Evolutionary conservation across 2,113 vertebrate genomes (phyloP).

Genomic region (Hyperopisus bebe): DNA sequence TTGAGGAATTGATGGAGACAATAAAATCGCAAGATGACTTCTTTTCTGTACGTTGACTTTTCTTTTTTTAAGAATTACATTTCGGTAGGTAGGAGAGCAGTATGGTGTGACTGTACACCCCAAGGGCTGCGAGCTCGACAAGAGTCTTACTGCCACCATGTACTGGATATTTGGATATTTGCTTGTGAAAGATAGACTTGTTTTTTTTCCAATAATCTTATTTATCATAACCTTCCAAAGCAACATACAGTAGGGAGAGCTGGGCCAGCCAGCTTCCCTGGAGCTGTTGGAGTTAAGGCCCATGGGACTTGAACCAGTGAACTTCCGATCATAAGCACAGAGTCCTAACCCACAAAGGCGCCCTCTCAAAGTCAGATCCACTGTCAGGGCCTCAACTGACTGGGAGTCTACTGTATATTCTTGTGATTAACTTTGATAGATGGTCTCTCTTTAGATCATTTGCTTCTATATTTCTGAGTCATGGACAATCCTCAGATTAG

Average conservation of each 20-base stretch:
- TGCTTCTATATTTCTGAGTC: neutral
- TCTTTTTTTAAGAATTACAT: neutral
- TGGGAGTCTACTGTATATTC: neutral
- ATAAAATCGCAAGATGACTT: neutral
- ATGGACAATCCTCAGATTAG: neutral
- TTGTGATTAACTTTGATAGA: neutral
- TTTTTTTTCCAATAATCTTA: neutral
- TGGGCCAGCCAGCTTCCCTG: neutral
- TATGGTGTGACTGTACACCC: neutral
- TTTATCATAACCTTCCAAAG: neutral
- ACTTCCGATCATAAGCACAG: neutral
- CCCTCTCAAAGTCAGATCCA: neutral
- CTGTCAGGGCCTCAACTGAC: neutral
- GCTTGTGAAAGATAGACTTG: neutral
- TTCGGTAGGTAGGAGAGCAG: neutral
- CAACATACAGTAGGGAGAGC: neutral
- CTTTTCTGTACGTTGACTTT: neutral
- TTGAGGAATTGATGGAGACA: slow-evolving; percentile 6
- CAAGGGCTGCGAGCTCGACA: neutral
- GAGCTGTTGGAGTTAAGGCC: neutral
- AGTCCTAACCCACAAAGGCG: neutral
- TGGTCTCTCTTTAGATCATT: neutral
- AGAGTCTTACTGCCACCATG: neutral
- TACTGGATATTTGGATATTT: neutral
- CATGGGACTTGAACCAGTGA: neutral